A percentile compares a stretch with the other conserved stretches of the same genome.
Conservation (phyloP, 1,140 invertebrate species). For the Plodia interpunctella region DNA sequence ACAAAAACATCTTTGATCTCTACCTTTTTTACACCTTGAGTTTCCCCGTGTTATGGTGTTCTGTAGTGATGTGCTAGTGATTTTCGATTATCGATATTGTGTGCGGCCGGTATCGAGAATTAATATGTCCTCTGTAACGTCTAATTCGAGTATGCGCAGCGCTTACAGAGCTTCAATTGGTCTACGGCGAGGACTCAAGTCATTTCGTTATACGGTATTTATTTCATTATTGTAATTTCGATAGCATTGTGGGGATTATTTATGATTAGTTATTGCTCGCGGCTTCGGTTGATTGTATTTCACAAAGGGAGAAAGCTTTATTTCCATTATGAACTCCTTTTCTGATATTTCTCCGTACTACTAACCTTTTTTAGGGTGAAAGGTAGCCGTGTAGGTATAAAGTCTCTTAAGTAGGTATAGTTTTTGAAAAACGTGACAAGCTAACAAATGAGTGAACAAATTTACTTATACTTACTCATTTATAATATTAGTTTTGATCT, state of each 20-base stretch:
- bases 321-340: too few relatives aligned
- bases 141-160: slow-evolving; percentile 68
- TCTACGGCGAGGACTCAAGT: slow-evolving; percentile 67
- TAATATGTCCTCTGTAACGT: slow-evolving; percentile 71
- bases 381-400: too few relatives aligned
- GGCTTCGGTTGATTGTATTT: too few relatives aligned
- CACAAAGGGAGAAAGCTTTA: too few relatives aligned
- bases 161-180: slow-evolving; percentile 67
- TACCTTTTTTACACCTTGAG: slow-evolving; percentile 23
- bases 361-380: too few relatives aligned
- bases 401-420: too few relatives aligned
- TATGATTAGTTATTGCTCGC: too few relatives aligned
- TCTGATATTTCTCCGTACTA: too few relatives aligned
- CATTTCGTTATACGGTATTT: slow-evolving; percentile 70
- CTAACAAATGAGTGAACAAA: too few relatives aligned
- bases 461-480: too few relatives aligned
- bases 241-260: background rate
- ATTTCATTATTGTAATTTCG: slow-evolving; percentile 28
- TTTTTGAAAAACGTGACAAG: too few relatives aligned
- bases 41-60: slow-evolving; percentile 34
- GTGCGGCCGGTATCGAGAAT: slow-evolving; percentile 23
- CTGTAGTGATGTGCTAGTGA: slow-evolving; percentile 52
- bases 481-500: too few relatives aligned
- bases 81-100: slow-evolving; percentile 18
- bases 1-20: slow-evolving; percentile 27